These are phyloP conservation scores for Platycnemis pennipes DNA, from an alignment of 2,888 invertebrate species.

Conservation along the genomic window DNA sequence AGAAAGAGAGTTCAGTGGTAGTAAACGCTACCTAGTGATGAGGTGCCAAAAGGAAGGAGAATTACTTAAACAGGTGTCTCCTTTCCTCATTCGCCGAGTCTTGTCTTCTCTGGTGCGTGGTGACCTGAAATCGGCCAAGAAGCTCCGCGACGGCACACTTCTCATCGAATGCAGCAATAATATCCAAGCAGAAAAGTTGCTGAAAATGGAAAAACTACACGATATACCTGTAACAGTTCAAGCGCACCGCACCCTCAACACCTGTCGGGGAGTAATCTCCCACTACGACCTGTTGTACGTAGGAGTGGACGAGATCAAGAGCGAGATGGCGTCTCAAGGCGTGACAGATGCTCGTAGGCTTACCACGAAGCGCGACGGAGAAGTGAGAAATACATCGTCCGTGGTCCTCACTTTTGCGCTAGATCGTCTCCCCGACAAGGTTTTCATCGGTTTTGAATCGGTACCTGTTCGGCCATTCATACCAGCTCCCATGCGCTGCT, in stretches of 20 bases:
- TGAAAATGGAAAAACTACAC: neutral
- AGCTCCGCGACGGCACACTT: neutral
- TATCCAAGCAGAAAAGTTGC: neutral
- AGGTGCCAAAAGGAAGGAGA: constrained; percentile 2
- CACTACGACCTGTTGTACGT: neutral
- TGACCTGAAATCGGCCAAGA: neutral
- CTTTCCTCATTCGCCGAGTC: neutral
- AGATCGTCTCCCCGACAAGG: neutral
- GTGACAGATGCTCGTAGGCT: neutral
- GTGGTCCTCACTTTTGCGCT: neutral
- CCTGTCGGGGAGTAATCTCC: neutral
- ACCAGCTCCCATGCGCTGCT: neutral
- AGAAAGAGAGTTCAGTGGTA: neutral
- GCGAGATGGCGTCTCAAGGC: neutral
- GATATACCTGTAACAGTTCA: neutral
- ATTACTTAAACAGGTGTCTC: neutral
- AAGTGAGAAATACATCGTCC: neutral
- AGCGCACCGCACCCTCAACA: neutral
- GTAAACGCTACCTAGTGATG: neutral
- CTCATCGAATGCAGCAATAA: neutral
- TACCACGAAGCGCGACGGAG: neutral
- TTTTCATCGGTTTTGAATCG: neutral
- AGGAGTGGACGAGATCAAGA: neutral
- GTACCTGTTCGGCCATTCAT: neutral
- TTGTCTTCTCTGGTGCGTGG: neutral